A percentile compares a stretch with the other conserved stretches of the same genome.
phyloP scores from a whole-genome alignment of 2,797 vertebrate genomes.

The Macrochelys suwanniensis region DNA sequence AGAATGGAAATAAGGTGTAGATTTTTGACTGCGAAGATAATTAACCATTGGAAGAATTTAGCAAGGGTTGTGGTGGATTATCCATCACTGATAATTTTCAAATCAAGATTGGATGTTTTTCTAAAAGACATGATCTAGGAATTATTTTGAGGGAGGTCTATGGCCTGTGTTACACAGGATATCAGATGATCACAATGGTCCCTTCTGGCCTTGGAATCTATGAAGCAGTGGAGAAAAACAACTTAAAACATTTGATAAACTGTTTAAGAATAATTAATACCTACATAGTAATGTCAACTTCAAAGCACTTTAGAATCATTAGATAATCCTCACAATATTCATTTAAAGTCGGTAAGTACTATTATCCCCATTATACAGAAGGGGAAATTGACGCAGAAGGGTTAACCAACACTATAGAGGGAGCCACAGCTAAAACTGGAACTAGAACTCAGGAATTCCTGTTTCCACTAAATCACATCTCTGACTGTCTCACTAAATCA shows the following conservation, averaged over 20 bases:
- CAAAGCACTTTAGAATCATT: background rate
- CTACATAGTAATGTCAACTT: background rate
- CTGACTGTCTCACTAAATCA: background rate
- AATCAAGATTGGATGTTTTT: background rate
- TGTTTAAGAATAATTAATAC: background rate
- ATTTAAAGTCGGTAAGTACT: background rate
- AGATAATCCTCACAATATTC: background rate
- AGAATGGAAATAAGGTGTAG: background rate
- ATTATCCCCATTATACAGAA: background rate
- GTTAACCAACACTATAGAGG: background rate
- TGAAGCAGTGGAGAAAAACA: background rate
- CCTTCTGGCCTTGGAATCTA: background rate
- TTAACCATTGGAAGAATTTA: background rate
- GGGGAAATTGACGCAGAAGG: background rate
- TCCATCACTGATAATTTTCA: background rate
- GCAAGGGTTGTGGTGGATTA: too few species aligned
- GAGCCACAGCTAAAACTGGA: background rate
- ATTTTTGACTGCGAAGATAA: background rate
- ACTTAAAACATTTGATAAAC: background rate
- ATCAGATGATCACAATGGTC: background rate
- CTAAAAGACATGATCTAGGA: background rate
- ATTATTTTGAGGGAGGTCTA: background rate
- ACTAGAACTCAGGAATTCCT: background rate
- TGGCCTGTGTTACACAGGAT: background rate
- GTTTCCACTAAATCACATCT: background rate